A percentile compares a stretch with the other conserved stretches of the same genome.
These are phyloP conservation scores for Masticophis lateralis DNA, from an alignment of 2,797 vertebrate species.

Conservation along the genomic window DNA sequence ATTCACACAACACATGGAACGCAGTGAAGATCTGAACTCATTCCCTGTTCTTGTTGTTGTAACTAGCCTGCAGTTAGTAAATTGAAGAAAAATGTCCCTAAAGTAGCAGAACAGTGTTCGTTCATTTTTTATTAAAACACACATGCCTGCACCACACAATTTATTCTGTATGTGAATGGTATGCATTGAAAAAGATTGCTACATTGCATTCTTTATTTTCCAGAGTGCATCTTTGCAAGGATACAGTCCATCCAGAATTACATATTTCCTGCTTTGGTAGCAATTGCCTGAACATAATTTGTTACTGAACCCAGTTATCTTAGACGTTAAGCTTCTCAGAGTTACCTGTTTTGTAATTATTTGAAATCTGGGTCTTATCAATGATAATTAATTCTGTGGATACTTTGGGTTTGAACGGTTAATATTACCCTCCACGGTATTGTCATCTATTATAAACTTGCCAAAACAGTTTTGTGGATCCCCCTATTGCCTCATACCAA, in stretches of 20 bases:
- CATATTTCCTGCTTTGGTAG: not conserved
- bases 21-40: not conserved
- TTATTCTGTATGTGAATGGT: not conserved
- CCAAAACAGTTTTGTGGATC: not conserved
- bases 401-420: too few species aligned
- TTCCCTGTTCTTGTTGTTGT: not conserved
- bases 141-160: not conserved
- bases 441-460: not conserved
- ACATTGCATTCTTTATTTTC: not conserved
- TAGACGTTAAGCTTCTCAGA: not conserved
- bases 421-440: not conserved
- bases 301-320: not conserved
- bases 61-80: not conserved
- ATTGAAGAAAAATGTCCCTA: not conserved
- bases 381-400: not conserved
- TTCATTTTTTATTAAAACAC: not conserved
- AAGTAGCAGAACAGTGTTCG: not conserved
- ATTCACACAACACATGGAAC: not conserved
- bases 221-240: not conserved
- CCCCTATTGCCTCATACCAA: not conserved
- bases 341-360: not conserved
- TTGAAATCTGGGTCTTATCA: not conserved
- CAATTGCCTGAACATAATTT: not conserved
- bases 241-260: not conserved
- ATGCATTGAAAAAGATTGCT: not conserved